A percentile compares a stretch with the other conserved stretches of the same genome.
These are phyloP conservation scores for Rhagium mordax DNA, from an alignment of 2,888 invertebrate genomes.

Conservation along the genomic window DNA sequence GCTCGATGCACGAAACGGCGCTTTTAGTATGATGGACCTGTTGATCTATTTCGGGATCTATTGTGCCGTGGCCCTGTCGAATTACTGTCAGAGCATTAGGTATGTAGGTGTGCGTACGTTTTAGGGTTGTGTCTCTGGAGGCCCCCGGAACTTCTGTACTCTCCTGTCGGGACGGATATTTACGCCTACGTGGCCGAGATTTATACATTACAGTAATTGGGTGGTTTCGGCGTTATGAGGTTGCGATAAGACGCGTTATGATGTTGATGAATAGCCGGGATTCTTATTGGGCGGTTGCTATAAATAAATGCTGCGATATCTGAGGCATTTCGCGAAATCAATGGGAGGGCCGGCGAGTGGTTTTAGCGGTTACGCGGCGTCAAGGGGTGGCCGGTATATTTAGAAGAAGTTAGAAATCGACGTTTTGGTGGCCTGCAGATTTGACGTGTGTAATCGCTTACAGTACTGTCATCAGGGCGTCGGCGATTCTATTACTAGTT, in stretches of 20 bases:
- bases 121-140: constrained; percentile 30
- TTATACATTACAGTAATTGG: constrained; percentile 44
- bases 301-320: not conserved
- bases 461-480: too few relatives aligned
- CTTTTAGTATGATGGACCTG: constrained; percentile 39
- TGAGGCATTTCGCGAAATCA: not conserved
- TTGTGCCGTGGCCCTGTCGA: constrained; percentile 45
- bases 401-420: too few relatives aligned
- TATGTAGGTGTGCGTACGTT: constrained; percentile 30
- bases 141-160: constrained; percentile 23
- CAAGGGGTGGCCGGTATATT: not conserved
- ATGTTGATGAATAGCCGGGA: not conserved
- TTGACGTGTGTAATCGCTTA: too few relatives aligned
- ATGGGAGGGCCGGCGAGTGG: not conserved
- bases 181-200: constrained; percentile 37
- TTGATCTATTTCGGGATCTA: constrained; percentile 42
- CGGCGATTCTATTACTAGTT: too few relatives aligned
- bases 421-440: too few relatives aligned
- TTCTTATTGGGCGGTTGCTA: not conserved
- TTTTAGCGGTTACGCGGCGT: not conserved
- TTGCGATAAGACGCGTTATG: not conserved
- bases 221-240: not conserved
- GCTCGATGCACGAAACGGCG: constrained; percentile 1
- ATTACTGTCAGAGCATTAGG: constrained; percentile 43
- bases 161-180: constrained; percentile 33